Percentiles rank a stretch among this genome's conserved stretches.
Evolutionary conservation across 2,888 invertebrate species (phyloP).

Genomic region (Meghimatium bilineatum): DNA sequence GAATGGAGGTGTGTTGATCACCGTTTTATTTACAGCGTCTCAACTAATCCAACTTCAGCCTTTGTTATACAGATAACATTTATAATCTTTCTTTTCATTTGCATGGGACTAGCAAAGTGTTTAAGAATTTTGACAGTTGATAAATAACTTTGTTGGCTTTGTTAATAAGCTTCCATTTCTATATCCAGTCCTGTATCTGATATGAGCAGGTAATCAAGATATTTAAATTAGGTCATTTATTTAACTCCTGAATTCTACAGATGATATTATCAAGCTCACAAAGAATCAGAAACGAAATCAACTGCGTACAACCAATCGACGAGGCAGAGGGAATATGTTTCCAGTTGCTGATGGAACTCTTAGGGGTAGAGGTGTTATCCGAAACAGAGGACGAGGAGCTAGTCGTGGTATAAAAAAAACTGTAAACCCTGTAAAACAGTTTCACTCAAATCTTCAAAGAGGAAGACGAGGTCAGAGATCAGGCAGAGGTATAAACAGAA

Average conservation of each 20-base stretch:
- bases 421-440: slow-evolving; percentile 25
- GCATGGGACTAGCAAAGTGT: too few species aligned
- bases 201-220: too few species aligned
- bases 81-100: too few species aligned
- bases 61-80: too few species aligned
- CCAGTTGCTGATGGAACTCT: background rate
- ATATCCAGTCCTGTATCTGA: too few species aligned
- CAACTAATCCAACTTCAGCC: too few species aligned
- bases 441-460: slow-evolving; percentile 3
- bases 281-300: slow-evolving; percentile 28
- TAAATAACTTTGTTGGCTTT: too few species aligned
- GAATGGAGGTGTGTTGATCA: too few species aligned
- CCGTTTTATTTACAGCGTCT: too few species aligned
- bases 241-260: slow-evolving; percentile 17
- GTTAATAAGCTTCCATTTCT: too few species aligned
- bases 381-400: background rate
- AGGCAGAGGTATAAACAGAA: slow-evolving; percentile 28
- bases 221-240: too few species aligned
- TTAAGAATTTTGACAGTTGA: too few species aligned
- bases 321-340: slow-evolving; percentile 1
- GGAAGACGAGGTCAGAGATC: slow-evolving; percentile 16
- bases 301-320: background rate
- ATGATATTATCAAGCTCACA: slow-evolving; percentile 42
- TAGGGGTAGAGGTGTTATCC: slow-evolving; percentile 11
- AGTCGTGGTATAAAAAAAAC: background rate